These are phyloP conservation scores for Gambusia affinis DNA, from an alignment of 2,113 vertebrate genomes.

Conservation along the genomic window DNA sequence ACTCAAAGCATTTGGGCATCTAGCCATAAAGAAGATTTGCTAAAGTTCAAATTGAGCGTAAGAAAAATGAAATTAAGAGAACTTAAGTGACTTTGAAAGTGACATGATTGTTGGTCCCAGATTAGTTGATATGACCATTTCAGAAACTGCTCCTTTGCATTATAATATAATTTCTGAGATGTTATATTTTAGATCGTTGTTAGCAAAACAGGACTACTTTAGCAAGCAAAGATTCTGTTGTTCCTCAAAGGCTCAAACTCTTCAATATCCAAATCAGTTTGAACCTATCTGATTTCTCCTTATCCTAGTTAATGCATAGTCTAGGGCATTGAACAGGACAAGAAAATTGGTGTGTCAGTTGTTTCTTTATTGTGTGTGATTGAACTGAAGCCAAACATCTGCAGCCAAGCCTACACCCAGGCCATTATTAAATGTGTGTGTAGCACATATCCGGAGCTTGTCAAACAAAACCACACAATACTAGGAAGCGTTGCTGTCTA, in stretches of 20 bases:
- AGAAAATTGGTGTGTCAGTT: slow-evolving; percentile 43
- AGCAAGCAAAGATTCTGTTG: too few relatives aligned
- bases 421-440: slow-evolving; percentile 60
- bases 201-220: too few relatives aligned
- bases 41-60: too few relatives aligned
- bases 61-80: too few relatives aligned
- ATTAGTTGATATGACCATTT: too few relatives aligned
- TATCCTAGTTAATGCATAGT: slow-evolving; percentile 3
- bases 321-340: slow-evolving; percentile 10
- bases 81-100: too few relatives aligned
- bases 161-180: too few relatives aligned
- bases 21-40: too few relatives aligned
- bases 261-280: neutral
- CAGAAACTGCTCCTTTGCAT: too few relatives aligned
- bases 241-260: neutral
- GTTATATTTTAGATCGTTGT: too few relatives aligned
- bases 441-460: slow-evolving; percentile 61
- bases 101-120: too few relatives aligned
- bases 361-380: slow-evolving; percentile 60
- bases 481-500: slow-evolving; percentile 41
- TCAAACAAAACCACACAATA: slow-evolving; percentile 59
- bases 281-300: slow-evolving; percentile 4
- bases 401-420: slow-evolving; percentile 55
- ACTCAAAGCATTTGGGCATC: too few relatives aligned
- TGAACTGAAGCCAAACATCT: slow-evolving; percentile 32